Evolutionary conservation across 2,113 vertebrate genomes (phyloP), one percentile per base, ranked within the genome.

Genomic region (Sebastes fasciatus): DNA sequence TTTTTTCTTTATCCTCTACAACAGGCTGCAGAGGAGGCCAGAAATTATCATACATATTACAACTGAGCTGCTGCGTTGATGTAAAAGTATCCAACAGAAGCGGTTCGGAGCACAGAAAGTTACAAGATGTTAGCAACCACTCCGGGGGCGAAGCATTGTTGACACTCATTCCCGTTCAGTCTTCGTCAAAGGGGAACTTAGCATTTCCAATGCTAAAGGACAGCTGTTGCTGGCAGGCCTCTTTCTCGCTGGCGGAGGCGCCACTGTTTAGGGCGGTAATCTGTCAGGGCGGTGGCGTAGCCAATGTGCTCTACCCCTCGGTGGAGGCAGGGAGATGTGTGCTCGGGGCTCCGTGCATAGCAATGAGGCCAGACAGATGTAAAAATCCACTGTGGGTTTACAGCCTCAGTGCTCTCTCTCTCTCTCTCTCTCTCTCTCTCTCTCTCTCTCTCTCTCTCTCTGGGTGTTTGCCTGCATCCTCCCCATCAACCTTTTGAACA

Each of bases 281-380:
- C 89, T 95, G 94, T 94, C 94, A 94, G 84, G 69, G 86, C 78
- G 77, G 79, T 68, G 87, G 91, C 74, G 60, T 67, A 86, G 89
- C 92, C 91, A 91, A 80, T 58, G 86, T 70, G 87, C 88, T 89
- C 76, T 79, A 60, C 76, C 92, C 90, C 83, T 65, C 64, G 85
- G 87, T 88, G 83, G 82, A 81, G 45, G 79, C 84, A 83, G 83
- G 70, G 71, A 82, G 72, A 89, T 63, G 88, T 84, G 86, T 34
- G 92, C 92, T 92, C 1, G 45, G 78, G 92, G 93, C 91, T 89
- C 83, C 52, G 13, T 82, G 93, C 91, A 94, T 94, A 92, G 90
- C 94, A 94, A 93, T 94, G 92, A 95, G 93, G 89, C 90, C 90
- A 86, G 93, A 94, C 95, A 95, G 93, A 95, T 95, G 93, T 92